Percentiles rank a stretch among this genome's conserved stretches.
These are phyloP conservation scores for Rhynchopsitta pachyrhyncha DNA, from an alignment of 2,113 vertebrate genomes.

Conservation along the genomic window DNA sequence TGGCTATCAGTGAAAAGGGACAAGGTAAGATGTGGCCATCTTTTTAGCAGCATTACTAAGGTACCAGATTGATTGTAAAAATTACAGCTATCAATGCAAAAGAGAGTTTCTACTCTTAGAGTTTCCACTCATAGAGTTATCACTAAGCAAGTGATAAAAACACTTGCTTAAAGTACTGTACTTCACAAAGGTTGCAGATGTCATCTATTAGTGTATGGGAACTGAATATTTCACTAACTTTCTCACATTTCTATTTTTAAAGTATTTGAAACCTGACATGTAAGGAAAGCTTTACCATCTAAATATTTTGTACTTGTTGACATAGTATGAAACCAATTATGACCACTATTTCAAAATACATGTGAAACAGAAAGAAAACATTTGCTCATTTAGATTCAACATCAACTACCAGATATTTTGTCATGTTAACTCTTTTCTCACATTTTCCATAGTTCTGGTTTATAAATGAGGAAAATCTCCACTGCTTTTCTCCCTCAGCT, in stretches of 20 bases:
- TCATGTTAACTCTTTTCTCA: background rate
- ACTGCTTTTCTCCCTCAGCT: fast-evolving
- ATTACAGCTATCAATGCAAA: background rate
- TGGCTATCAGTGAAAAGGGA: background rate
- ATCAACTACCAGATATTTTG: background rate
- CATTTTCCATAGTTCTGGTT: background rate
- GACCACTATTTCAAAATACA: background rate
- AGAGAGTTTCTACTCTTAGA: background rate
- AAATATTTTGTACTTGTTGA: background rate
- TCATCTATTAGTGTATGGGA: background rate
- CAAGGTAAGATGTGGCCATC: background rate
- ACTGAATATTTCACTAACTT: background rate
- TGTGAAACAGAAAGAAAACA: background rate
- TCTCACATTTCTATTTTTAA: background rate
- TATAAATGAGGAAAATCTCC: background rate
- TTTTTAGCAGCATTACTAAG: background rate
- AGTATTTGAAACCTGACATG: background rate
- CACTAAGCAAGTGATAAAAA: background rate
- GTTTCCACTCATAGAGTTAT: background rate
- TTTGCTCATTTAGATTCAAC: background rate
- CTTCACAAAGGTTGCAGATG: background rate
- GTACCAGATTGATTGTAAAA: background rate
- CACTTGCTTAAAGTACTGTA: background rate
- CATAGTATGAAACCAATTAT: background rate
- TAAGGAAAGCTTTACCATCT: background rate